Percentiles rank a stretch among this genome's conserved stretches.
These are phyloP conservation scores for Aphelocoma californica DNA, from an alignment of 2,797 vertebrate species.

Conservation along the genomic window DNA sequence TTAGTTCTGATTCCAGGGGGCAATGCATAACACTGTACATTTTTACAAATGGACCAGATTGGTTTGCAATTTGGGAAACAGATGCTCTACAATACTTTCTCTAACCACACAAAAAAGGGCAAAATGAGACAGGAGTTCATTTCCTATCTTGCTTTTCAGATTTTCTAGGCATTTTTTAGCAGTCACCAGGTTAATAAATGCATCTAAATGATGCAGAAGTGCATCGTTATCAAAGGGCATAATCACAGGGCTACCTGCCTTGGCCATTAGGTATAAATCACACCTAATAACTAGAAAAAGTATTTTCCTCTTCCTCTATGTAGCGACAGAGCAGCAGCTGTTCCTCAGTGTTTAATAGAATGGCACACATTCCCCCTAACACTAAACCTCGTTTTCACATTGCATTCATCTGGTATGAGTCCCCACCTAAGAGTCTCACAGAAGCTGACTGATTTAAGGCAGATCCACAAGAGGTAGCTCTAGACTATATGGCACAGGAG, in stretches of 20 bases:
- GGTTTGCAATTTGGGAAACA: constrained; percentile 34
- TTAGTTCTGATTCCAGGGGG: constrained; percentile 17
- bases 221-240: not conserved
- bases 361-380: not conserved
- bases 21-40: constrained; percentile 1
- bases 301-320: not conserved
- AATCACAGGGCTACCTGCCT: not conserved
- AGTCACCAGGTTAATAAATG: not conserved
- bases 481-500: not conserved
- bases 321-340: not conserved
- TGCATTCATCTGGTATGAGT: not conserved
- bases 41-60: constrained; percentile 30
- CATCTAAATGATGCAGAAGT: not conserved
- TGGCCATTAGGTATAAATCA: not conserved
- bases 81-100: not conserved
- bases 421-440: not conserved
- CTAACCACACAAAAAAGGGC: not conserved
- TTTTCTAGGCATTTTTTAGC: not conserved
- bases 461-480: not conserved
- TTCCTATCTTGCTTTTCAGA: not conserved
- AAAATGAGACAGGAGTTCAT: not conserved
- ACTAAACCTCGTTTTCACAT: not conserved
- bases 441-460: not conserved
- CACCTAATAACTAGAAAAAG: not conserved
- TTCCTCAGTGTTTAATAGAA: not conserved